Evolutionary conservation across 1,140 invertebrate species (phyloP).

Genomic region (Atta texana): DNA sequence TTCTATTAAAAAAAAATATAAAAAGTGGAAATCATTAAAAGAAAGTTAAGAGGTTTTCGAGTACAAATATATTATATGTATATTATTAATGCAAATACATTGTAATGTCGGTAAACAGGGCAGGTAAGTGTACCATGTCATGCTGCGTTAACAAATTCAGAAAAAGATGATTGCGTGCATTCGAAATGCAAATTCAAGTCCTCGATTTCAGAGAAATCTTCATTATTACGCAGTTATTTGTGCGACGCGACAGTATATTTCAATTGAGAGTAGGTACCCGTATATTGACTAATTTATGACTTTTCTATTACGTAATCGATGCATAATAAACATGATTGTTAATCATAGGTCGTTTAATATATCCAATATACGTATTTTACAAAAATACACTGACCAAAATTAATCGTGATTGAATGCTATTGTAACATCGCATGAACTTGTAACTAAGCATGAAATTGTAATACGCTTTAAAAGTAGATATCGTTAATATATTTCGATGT

Average conservation of each 20-base stretch:
- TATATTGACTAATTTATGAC: constrained; percentile 75
- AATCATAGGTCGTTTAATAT: constrained; percentile 54
- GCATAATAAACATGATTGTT: constrained; percentile 57
- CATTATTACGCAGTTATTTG: constrained; percentile 61
- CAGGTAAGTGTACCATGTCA: neutral
- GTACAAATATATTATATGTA: neutral
- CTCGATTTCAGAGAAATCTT: constrained; percentile 61
- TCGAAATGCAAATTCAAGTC: constrained; percentile 42
- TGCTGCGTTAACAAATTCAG: constrained; percentile 15
- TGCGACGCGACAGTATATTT: constrained; percentile 4
- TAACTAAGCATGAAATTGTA: neutral
- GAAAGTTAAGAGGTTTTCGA: neutral
- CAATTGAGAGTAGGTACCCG: constrained; percentile 63
- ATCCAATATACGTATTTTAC: constrained; percentile 36
- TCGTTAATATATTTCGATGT: neutral
- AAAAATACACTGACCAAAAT: constrained; percentile 9
- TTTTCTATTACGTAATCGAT: constrained; percentile 46
- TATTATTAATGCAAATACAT: neutral
- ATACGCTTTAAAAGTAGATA: neutral
- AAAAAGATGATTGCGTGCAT: constrained; percentile 27
- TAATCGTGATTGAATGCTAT: constrained; percentile 12
- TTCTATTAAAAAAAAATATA: neutral
- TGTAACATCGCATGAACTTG: neutral
- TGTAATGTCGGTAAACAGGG: neutral
- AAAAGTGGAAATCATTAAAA: neutral